These are phyloP conservation scores for Montipora sp. DNA, from an alignment of 64 coral and sea anemone genomes.

Conservation along the genomic window DNA sequence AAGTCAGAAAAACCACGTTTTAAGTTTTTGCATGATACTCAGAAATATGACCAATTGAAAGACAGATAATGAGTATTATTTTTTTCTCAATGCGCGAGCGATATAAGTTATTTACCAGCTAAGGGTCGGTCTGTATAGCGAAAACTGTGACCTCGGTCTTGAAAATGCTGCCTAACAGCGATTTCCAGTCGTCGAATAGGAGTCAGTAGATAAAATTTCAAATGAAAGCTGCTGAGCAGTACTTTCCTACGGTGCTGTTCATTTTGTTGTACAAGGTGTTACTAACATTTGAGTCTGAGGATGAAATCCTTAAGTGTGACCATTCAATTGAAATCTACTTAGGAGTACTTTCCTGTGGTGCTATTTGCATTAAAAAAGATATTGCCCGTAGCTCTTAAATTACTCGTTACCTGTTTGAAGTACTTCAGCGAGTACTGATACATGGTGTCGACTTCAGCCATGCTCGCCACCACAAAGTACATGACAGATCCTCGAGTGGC, in stretches of 20 bases:
- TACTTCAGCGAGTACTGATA: slow-evolving; percentile 98
- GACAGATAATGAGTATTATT: too few species aligned
- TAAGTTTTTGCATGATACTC: neutral
- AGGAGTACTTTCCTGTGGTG: neutral
- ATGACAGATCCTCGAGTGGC: slow-evolving; percentile 97
- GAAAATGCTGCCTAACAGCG: too few species aligned
- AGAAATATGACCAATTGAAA: neutral
- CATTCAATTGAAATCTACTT: neutral
- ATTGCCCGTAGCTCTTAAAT: neutral
- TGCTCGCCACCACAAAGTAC: slow-evolving; percentile 98
- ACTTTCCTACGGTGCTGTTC: neutral
- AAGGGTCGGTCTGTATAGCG: too few species aligned
- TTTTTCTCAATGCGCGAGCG: too few species aligned
- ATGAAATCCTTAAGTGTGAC: neutral
- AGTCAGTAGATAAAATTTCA: neutral
- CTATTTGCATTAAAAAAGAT: neutral
- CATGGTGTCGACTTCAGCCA: slow-evolving; percentile 98
- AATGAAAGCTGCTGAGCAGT: neutral
- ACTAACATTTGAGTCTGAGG: neutral
- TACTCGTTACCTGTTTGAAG: slow-evolving; percentile 84
- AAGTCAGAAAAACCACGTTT: neutral
- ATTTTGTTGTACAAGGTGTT: neutral
- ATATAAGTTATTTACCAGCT: too few species aligned
- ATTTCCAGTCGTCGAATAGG: too few species aligned
- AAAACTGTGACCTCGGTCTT: too few species aligned